Evolutionary conservation across 2,113 vertebrate genomes (phyloP).

Genomic region (Chlamydotis undulata): DNA sequence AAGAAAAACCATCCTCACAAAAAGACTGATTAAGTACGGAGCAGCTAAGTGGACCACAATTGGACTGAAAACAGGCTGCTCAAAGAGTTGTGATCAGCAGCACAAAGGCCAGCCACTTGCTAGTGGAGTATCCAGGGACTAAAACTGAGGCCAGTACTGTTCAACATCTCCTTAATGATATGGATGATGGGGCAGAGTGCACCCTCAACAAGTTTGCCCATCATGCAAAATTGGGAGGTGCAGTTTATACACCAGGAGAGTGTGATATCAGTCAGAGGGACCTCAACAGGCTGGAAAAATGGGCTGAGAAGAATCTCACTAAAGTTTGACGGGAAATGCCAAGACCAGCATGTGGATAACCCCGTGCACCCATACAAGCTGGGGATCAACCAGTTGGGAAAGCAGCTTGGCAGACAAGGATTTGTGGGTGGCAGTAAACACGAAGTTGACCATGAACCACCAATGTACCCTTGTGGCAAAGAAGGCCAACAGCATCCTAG

Average conservation of each 20-base stretch:
- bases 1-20: background rate
- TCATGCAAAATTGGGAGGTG: background rate
- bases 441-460: background rate
- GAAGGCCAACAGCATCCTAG: background rate
- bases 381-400: background rate
- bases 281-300: background rate
- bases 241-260: background rate
- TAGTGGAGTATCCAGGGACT: background rate
- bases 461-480: background rate
- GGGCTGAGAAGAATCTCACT: background rate
- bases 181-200: background rate
- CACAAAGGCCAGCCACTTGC: background rate
- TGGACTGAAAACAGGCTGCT: background rate
- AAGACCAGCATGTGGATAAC: background rate
- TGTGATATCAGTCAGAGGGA: background rate
- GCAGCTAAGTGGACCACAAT: background rate
- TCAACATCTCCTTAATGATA: background rate
- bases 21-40: background rate
- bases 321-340: background rate
- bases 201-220: background rate
- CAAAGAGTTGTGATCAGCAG: background rate
- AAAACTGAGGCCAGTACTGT: background rate
- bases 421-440: background rate
- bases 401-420: background rate
- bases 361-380: fast-evolving